These are phyloP conservation scores for Pelmatolapia mariae DNA, from an alignment of 2,113 vertebrate species.

Conservation along the genomic window DNA sequence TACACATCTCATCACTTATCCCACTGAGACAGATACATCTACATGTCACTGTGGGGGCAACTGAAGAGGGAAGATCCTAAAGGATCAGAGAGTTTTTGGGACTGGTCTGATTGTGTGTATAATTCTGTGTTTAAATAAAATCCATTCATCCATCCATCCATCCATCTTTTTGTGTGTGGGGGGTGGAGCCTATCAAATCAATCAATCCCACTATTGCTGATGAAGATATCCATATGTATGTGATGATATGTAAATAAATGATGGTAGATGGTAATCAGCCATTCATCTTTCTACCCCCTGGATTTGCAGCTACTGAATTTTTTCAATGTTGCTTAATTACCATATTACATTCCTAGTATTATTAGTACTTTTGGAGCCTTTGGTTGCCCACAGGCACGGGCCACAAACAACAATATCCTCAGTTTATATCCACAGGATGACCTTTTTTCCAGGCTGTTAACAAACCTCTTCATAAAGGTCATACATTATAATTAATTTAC, in stretches of 20 bases:
- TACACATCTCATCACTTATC: constrained; percentile 45
- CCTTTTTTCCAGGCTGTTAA: neutral
- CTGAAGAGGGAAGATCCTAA: neutral
- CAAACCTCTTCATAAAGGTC: neutral
- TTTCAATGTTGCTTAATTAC: neutral
- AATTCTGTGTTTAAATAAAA: neutral
- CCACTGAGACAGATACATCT: constrained; percentile 20
- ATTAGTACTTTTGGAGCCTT: neutral
- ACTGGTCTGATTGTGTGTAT: neutral
- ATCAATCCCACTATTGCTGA: neutral
- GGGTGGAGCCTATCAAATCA: neutral
- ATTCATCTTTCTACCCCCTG: neutral
- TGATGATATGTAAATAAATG: neutral
- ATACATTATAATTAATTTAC: neutral
- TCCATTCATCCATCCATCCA: neutral
- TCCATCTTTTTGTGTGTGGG: neutral
- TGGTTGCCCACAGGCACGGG: neutral
- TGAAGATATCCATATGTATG: neutral
- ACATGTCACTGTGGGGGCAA: constrained; percentile 9
- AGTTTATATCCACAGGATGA: neutral
- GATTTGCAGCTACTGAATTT: neutral
- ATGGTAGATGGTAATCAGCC: neutral
- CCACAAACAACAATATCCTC: neutral
- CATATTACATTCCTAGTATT: neutral
- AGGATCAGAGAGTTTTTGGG: neutral